Conservation (phyloP, 1,140 invertebrate species). For the Sesamia nonagrioides region DNA sequence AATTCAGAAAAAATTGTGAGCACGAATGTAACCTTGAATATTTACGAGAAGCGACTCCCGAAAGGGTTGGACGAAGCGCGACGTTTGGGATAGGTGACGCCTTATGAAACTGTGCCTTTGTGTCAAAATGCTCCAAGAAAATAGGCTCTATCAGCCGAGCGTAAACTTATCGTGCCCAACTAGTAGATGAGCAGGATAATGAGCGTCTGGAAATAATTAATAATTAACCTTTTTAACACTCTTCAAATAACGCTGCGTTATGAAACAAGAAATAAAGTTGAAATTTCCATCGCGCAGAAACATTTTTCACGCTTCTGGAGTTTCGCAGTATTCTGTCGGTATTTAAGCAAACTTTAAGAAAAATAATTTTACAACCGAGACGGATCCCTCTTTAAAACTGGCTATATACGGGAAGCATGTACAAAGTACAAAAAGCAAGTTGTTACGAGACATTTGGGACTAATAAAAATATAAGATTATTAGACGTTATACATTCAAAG, state of each 20-base stretch:
- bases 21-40: constrained; percentile 76
- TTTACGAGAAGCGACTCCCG: constrained; percentile 66
- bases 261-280: constrained; percentile 17
- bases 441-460: constrained; percentile 20
- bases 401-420: constrained; percentile 1
- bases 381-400: constrained; percentile 17
- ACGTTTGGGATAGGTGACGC: constrained; percentile 60
- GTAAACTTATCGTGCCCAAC: constrained; percentile 4
- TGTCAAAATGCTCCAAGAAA: constrained; percentile 46
- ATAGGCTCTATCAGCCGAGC: constrained; percentile 13
- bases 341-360: constrained; percentile 38
- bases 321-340: constrained; percentile 34
- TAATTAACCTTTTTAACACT: constrained; percentile 20
- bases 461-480: constrained; percentile 30
- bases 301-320: constrained; percentile 18
- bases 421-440: constrained; percentile 21
- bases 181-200: not conserved
- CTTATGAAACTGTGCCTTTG: constrained; percentile 62
- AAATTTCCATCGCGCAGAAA: constrained; percentile 24
- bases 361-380: constrained; percentile 37
- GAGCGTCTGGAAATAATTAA: constrained; percentile 21
- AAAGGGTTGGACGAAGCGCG: constrained; percentile 63
- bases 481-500: constrained; percentile 25
- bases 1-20: constrained; percentile 74
- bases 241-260: constrained; percentile 7